Evolutionary conservation across 2,113 vertebrate species (phyloP).

Genomic region (Onychostoma macrolepis): DNA sequence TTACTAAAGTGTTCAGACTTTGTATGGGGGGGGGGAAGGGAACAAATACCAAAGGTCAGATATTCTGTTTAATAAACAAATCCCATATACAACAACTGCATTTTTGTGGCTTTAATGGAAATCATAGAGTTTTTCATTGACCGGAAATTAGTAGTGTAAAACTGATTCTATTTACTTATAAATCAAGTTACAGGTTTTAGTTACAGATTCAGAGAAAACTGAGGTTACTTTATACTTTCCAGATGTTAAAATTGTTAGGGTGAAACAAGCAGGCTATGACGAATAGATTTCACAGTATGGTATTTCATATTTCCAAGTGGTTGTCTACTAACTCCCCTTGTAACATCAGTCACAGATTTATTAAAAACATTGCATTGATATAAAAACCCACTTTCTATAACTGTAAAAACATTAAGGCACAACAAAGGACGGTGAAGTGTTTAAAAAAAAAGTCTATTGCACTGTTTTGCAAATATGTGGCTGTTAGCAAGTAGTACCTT

Average conservation of each 20-base stretch:
- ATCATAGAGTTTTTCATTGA: not conserved
- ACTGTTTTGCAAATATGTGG: not conserved
- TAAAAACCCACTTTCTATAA: not conserved
- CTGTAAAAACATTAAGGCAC: constrained; percentile 15
- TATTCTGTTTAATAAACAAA: constrained; percentile 13
- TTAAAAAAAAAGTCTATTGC: not conserved
- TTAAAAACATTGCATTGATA: not conserved
- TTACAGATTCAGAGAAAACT: not conserved
- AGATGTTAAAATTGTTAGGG: not conserved
- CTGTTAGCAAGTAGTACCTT: not conserved
- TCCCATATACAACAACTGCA: not conserved
- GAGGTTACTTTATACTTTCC: not conserved
- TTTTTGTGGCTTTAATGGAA: not conserved
- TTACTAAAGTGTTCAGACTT: no score
- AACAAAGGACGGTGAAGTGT: not conserved
- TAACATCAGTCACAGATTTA: not conserved
- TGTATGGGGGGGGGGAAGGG: no score
- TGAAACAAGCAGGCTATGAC: not conserved
- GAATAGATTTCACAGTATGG: not conserved
- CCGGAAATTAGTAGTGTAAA: not conserved
- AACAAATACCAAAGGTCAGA: not conserved
- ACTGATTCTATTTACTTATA: not conserved
- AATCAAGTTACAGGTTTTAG: not conserved
- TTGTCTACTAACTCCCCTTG: not conserved
- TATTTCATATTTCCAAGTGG: not conserved